phyloP scores from a whole-genome alignment of 2,888 invertebrate genomes.

The Chalcis sispes region DNA sequence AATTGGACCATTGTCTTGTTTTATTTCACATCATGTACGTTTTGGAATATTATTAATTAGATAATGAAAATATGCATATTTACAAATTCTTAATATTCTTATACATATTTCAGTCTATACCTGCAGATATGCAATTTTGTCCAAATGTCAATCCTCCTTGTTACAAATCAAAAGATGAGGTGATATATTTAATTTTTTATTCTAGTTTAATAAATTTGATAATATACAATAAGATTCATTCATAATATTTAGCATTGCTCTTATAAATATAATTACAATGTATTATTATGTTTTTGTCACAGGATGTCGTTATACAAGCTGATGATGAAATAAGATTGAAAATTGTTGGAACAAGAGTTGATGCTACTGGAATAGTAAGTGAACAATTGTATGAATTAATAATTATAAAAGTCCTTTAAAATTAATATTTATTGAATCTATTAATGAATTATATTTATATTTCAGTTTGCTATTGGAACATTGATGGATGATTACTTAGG shows the following conservation, averaged over 20 bases:
- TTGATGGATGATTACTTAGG: slow-evolving; percentile 99
- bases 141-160: slow-evolving; percentile 98
- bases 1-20: slow-evolving; percentile 98
- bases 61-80: slow-evolving; percentile 59
- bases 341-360: slow-evolving; percentile 98
- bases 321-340: slow-evolving; percentile 98
- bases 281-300: slow-evolving; percentile 55
- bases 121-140: slow-evolving; percentile 99
- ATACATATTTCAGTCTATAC: slow-evolving; percentile 87
- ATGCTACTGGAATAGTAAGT: slow-evolving; percentile 98
- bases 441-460: slow-evolving; percentile 69
- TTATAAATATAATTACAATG: slow-evolving; percentile 18
- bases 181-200: slow-evolving; percentile 62
- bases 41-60: slow-evolving; percentile 29
- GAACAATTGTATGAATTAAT: slow-evolving; percentile 4
- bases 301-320: slow-evolving; percentile 96
- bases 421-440: slow-evolving; percentile 44
- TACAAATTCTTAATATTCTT: slow-evolving; percentile 50
- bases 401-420: slow-evolving; percentile 37
- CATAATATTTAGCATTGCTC: slow-evolving; percentile 1
- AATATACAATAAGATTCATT: not conserved
- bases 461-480: slow-evolving; percentile 98
- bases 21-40: slow-evolving; percentile 96
- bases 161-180: slow-evolving; percentile 98
- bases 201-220: slow-evolving; percentile 1